A percentile compares a stretch with the other conserved stretches of the same genome.
phyloP scores from a whole-genome alignment of 2,797 vertebrate species.

The Anguilla obscura region DNA sequence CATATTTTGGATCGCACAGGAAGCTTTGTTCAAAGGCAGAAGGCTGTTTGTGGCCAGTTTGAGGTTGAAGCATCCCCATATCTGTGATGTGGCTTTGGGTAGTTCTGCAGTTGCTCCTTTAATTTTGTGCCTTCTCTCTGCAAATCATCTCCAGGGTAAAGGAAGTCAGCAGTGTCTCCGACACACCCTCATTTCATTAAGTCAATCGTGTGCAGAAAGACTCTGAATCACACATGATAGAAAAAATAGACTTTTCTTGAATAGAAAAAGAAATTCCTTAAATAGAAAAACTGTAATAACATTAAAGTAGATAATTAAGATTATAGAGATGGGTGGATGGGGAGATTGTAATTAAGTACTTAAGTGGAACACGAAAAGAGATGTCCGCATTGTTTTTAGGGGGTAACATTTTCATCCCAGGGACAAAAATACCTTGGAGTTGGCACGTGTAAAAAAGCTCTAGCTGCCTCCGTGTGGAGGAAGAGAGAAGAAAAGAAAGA shows the following conservation, averaged over 20 bases:
- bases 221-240: neutral
- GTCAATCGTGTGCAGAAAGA: neutral
- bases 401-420: neutral
- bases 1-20: neutral
- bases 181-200: neutral
- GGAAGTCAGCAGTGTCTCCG: neutral
- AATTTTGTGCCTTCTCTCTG: neutral
- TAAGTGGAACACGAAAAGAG: neutral
- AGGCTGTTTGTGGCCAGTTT: neutral
- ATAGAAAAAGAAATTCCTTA: neutral
- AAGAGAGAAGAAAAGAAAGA: neutral
- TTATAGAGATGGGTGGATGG: neutral
- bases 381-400: neutral
- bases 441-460: neutral
- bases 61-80: neutral
- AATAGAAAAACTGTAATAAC: neutral
- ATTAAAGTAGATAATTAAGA: conserved; percentile 4
- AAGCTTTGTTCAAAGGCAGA: neutral
- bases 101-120: neutral
- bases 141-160: neutral
- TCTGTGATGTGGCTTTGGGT: neutral
- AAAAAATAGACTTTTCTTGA: neutral
- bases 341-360: neutral
- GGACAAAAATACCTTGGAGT: neutral
- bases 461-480: neutral